phyloP scores from a whole-genome alignment of 1,140 invertebrate genomes.

The Drosophila tropicalis region DNA sequence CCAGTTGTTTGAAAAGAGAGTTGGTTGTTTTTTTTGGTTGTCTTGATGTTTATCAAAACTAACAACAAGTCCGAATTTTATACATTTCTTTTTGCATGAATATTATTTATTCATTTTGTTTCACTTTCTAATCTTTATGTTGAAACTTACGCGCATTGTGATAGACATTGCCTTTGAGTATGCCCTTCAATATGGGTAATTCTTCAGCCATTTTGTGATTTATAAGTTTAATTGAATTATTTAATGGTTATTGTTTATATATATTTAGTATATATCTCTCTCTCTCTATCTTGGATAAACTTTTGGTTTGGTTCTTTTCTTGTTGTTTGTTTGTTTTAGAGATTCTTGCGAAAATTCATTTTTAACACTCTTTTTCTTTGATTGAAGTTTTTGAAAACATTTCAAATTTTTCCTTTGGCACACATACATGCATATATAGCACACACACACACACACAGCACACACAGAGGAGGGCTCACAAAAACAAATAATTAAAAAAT shows the following conservation, averaged over 20 bases:
- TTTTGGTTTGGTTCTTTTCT: not conserved
- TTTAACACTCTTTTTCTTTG: not conserved
- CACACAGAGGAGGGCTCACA: constrained; percentile 29
- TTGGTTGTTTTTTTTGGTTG: constrained; percentile 27
- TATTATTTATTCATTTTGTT: not conserved
- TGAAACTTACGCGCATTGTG: constrained; percentile 94
- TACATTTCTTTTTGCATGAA: constrained; percentile 21
- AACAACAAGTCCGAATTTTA: constrained; percentile 27
- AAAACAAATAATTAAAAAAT: constrained; percentile 7
- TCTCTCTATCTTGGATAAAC: not conserved
- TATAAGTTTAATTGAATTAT: constrained; percentile 13
- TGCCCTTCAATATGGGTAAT: constrained; percentile 93
- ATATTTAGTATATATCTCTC: too few species aligned
- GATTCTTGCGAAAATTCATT: constrained; percentile 8
- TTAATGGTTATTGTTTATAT: constrained; percentile 42
- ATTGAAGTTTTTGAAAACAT: constrained; percentile 8
- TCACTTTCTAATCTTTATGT: constrained; percentile 16
- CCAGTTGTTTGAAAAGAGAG: constrained; percentile 21
- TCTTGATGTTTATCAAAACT: too few species aligned
- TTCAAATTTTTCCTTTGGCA: constrained; percentile 35
- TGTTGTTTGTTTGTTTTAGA: too few species aligned
- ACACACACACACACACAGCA: constrained; percentile 30
- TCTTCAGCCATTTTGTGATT: constrained; percentile 89
- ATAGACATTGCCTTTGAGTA: constrained; percentile 93
- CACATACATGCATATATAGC: constrained; percentile 35